Base-by-base conservation (phyloP, 2,113 vertebrate genomes). In the Dissostichus mawsoni region DNA sequence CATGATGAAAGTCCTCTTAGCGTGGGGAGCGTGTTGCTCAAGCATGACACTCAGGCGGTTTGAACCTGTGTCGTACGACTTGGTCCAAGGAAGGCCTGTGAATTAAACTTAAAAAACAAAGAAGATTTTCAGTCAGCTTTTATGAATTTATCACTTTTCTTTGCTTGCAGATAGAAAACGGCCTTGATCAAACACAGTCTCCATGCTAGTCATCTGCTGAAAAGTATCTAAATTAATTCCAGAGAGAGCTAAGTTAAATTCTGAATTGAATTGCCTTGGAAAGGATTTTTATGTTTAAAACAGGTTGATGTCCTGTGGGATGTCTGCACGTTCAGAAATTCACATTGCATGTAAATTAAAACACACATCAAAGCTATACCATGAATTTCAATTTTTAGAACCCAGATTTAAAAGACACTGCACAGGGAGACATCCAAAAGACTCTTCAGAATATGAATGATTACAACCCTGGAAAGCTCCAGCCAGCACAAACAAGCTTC, bases 141-240 rank as follows among this genome's bases (percentile, higher is more conserved):
- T 55, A 80, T 80, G 20, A 23, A 47, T 11, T 74, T 80, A 58
- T 68, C 69, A n/a, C 52, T 63, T 55, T n/a, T 64, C 16, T 25
- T 41, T 12, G 7, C 14, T 25, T 47, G 61, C 77, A 75, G 78
- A 82, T 58, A 58, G 13, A 44, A 61, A 13, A 67, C 73, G n/a
- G 76, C 47, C 65, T 2, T 71, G 63, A 84, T 84, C 64, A 65
- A 65, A 79, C 78, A 64, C 65, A 81, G 29, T 62, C 61, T 56
- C n/a, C 0, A 44, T 48, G 61, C 50, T 48, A 67, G 70, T 57
- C 17, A 7, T 61, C 63, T 58, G 58, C 62, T 69, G 48, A 69
- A 80, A 70, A 76, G 69, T 80, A 69, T 81, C 63, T 55, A 83
- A 72, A 86, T 85, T 84, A 81, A 75, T 29, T 85, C 80, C 73